These are phyloP conservation scores for Micronycteris hirsuta DNA, from an alignment of 2,113 vertebrate species.

Conservation along the genomic window DNA sequence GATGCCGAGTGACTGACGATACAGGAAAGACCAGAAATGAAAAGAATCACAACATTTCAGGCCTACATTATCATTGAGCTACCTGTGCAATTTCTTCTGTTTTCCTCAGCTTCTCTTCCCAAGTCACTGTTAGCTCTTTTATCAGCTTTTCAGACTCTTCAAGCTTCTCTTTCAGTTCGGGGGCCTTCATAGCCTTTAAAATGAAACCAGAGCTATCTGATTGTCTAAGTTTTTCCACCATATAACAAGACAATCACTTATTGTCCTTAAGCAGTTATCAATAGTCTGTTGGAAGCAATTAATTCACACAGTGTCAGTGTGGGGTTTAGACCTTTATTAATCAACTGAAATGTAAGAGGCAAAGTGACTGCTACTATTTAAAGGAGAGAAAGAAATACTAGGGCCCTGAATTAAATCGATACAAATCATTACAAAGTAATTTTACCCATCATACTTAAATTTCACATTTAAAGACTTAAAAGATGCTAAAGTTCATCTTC, in stretches of 20 bases:
- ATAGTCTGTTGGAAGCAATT: not conserved
- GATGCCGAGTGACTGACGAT: not conserved
- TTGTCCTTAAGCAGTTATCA: not conserved
- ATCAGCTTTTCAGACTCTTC: conserved; percentile 98
- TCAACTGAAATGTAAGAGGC: not conserved
- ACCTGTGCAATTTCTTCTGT: conserved; percentile 99
- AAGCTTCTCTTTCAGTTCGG: conserved; percentile 96
- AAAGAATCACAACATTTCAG: not conserved
- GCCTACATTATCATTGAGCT: not conserved
- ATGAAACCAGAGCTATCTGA: conserved; percentile 52
- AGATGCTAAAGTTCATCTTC: not conserved
- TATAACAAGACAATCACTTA: not conserved
- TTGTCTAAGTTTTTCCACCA: not conserved
- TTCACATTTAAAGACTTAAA: not conserved
- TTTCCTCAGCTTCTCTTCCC: conserved; percentile 98
- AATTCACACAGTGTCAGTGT: not conserved
- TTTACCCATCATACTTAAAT: conserved; percentile 9
- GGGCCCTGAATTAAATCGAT: not conserved
- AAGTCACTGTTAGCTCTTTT: conserved; percentile 95
- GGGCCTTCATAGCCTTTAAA: conserved; percentile 94
- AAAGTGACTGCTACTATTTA: not conserved
- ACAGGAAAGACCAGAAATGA: not conserved
- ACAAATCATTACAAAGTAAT: not conserved
- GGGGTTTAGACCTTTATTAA: not conserved
- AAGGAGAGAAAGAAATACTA: not conserved